Conservation (phyloP, 2,113 vertebrate species). For the Sclerurus mexicanus region DNA sequence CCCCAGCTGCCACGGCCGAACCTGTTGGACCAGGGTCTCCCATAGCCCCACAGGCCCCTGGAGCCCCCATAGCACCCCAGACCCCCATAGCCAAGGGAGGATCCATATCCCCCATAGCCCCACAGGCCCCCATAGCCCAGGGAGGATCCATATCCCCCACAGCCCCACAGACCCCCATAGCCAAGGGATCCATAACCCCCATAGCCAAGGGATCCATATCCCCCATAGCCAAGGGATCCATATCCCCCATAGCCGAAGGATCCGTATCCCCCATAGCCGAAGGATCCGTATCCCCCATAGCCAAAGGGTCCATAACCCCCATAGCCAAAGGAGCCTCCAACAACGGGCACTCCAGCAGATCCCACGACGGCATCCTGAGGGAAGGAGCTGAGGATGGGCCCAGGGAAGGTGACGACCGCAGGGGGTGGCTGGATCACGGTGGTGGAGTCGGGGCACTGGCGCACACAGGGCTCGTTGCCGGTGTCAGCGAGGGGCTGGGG, state of each 20-base stretch:
- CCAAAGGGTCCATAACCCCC: background rate
- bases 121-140: background rate
- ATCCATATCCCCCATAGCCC: background rate
- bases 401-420: background rate
- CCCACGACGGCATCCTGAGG: background rate
- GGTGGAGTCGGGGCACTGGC: background rate
- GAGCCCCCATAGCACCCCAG: background rate
- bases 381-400: constrained; percentile 28
- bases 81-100: background rate
- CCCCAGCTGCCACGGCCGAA: background rate
- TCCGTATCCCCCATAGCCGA: background rate
- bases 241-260: background rate
- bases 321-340: background rate
- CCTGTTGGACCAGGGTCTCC: background rate
- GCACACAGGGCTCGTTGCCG: background rate
- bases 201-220: background rate
- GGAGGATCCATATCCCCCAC: background rate
- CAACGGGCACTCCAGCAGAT: background rate
- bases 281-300: background rate
- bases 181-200: background rate
- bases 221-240: background rate
- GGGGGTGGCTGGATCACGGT: background rate
- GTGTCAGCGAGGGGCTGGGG: background rate
- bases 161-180: background rate
- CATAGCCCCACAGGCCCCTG: background rate